These are phyloP conservation scores for Fulica atra DNA, from an alignment of 2,113 vertebrate species.

Conservation along the genomic window DNA sequence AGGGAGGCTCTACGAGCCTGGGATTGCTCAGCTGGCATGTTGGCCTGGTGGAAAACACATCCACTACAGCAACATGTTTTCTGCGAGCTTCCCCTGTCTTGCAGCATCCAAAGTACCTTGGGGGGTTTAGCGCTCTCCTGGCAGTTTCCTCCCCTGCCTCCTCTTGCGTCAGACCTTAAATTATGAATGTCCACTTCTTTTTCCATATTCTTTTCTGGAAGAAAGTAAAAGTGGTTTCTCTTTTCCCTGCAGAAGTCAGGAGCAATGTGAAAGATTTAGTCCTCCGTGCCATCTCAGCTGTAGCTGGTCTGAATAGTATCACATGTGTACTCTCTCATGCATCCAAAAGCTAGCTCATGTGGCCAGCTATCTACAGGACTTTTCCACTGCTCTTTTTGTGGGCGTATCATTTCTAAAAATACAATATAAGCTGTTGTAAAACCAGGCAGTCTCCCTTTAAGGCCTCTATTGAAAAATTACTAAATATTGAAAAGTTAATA, in stretches of 20 bases:
- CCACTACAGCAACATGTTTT: background rate
- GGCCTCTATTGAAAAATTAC: background rate
- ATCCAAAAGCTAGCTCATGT: background rate
- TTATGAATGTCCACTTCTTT: background rate
- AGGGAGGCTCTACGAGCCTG: background rate
- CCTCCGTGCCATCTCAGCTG: background rate
- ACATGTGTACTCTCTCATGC: accelerated
- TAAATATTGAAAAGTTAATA: background rate
- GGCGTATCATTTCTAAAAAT: background rate
- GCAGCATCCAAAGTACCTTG: background rate
- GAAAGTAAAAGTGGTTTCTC: background rate
- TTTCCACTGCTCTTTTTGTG: background rate
- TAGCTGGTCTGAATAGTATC: background rate
- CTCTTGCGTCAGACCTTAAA: background rate
- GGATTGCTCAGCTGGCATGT: background rate
- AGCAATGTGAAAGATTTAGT: background rate
- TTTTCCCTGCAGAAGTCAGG: background rate
- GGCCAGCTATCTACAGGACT: background rate
- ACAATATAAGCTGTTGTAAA: background rate
- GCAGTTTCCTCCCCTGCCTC: background rate
- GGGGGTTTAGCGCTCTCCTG: background rate
- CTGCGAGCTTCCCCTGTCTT: background rate
- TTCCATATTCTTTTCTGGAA: background rate
- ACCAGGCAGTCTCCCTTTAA: background rate
- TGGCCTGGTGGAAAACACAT: background rate